Percentiles rank a stretch among this genome's conserved stretches.
Conservation (phyloP, 2,888 invertebrate species). For the Chrysotoxum bicinctum region DNA sequence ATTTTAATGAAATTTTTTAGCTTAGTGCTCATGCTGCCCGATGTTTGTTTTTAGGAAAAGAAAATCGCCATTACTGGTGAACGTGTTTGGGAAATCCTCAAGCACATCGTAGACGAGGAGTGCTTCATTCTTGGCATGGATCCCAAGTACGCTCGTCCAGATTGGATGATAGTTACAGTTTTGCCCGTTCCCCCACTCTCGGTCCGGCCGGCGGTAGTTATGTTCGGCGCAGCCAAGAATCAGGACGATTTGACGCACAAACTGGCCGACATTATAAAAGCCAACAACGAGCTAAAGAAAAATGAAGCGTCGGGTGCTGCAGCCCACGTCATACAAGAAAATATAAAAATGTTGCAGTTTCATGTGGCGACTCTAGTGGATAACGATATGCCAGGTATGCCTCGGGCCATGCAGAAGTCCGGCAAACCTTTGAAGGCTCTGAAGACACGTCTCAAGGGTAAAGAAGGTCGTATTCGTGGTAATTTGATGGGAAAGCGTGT, state of each 20-base stretch:
- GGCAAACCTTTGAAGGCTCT: conserved; percentile 99
- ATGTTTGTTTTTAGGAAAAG: conserved; percentile 85
- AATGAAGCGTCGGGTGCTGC: conserved; percentile 99
- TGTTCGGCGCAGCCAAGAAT: conserved; percentile 98
- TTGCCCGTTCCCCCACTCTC: conserved; percentile 98
- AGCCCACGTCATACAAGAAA: conserved; percentile 97
- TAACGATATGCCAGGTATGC: conserved; percentile 99
- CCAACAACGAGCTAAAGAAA: conserved; percentile 96
- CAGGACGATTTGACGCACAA: conserved; percentile 99
- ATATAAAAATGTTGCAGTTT: conserved; percentile 98
- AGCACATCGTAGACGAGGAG: conserved; percentile 98
- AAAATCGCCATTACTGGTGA: conserved; percentile 97
- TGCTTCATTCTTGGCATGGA: conserved; percentile 97
- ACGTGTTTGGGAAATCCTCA: conserved; percentile 97
- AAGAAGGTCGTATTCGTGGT: conserved; percentile 99
- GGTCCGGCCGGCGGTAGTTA: conserved; percentile 98
- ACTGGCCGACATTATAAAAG: conserved; percentile 98
- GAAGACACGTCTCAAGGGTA: conserved; percentile 97
- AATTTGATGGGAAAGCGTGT: conserved; percentile 99
- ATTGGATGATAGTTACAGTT: conserved; percentile 99
- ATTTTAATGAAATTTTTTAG: background rate
- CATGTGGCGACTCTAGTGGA: conserved; percentile 99
- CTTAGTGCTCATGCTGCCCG: background rate
- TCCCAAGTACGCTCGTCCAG: conserved; percentile 97
- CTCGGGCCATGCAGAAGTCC: conserved; percentile 98